phyloP scores from a whole-genome alignment of 2,113 vertebrate genomes.

The Lepus timidus region DNA sequence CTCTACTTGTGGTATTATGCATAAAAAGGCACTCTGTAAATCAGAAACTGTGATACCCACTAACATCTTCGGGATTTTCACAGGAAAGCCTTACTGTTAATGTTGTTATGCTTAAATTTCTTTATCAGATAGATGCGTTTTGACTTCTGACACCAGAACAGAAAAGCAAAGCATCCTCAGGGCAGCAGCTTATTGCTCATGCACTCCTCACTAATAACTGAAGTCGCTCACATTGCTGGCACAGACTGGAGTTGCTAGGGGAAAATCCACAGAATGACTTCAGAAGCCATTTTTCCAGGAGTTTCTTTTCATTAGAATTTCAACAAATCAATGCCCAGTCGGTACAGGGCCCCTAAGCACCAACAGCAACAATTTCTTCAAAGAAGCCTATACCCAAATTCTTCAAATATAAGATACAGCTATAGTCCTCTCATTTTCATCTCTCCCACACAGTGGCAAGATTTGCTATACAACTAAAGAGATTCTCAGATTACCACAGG shows the following conservation, averaged over 20 bases:
- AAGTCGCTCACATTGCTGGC: neutral
- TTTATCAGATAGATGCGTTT: neutral
- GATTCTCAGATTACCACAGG: neutral
- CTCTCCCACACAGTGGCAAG: neutral
- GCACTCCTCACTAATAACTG: neutral
- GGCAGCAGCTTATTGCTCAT: neutral
- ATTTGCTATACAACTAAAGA: neutral
- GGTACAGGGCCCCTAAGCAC: neutral
- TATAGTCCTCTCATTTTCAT: neutral
- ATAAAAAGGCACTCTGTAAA: neutral
- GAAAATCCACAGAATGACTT: neutral
- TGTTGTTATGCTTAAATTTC: neutral
- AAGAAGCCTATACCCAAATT: neutral
- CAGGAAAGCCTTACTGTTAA: neutral
- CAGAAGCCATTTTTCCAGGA: neutral
- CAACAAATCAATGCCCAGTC: neutral
- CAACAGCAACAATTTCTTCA: neutral
- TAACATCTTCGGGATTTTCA: neutral
- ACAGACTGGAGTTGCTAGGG: neutral
- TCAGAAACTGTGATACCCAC: neutral
- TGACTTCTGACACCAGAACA: conserved; percentile 35
- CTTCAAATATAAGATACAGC: neutral
- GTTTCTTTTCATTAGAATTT: conserved; percentile 24
- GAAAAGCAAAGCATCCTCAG: neutral
- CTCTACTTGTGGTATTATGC: accelerated